Evolutionary conservation across 2,888 invertebrate genomes (phyloP).

Genomic region (Synanthedon andrenaeformis): DNA sequence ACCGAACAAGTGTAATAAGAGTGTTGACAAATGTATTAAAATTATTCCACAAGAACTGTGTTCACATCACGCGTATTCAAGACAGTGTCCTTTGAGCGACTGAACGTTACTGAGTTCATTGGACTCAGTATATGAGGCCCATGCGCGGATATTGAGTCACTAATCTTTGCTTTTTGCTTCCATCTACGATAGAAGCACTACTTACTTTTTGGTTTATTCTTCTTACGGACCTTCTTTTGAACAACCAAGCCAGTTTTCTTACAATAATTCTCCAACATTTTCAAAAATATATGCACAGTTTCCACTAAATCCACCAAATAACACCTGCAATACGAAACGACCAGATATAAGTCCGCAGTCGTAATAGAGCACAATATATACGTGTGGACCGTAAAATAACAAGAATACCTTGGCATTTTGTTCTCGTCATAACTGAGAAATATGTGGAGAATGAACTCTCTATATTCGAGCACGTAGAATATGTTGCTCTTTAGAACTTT

Average conservation of each 20-base stretch:
- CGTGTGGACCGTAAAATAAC: not conserved
- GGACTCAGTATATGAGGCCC: too few species aligned
- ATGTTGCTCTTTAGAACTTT: slow-evolving; percentile 90
- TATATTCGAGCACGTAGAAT: slow-evolving; percentile 94
- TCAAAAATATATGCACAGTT: slow-evolving; percentile 90
- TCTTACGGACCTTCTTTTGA: slow-evolving; percentile 72
- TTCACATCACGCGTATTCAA: too few species aligned
- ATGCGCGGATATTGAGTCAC: too few species aligned
- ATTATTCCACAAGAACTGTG: too few species aligned
- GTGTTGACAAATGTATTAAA: not conserved
- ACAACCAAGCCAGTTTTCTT: slow-evolving; percentile 76
- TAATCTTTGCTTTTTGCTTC: too few species aligned
- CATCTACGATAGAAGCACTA: slow-evolving; percentile 8
- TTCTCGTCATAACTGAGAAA: slow-evolving; percentile 85
- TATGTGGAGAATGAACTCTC: slow-evolving; percentile 87
- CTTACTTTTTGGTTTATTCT: slow-evolving; percentile 63
- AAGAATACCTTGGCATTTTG: slow-evolving; percentile 82
- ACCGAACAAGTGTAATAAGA: not conserved
- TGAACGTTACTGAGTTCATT: too few species aligned
- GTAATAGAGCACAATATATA: not conserved
- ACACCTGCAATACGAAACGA: slow-evolving; percentile 57
- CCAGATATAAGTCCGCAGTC: not conserved
- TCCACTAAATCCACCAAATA: slow-evolving; percentile 91
- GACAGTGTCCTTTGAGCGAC: too few species aligned
- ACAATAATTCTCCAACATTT: slow-evolving; percentile 85